A percentile compares a stretch with the other conserved stretches of the same genome.
phyloP scores from a whole-genome alignment of 2,113 vertebrate genomes.

The Mustela lutreola region DNA sequence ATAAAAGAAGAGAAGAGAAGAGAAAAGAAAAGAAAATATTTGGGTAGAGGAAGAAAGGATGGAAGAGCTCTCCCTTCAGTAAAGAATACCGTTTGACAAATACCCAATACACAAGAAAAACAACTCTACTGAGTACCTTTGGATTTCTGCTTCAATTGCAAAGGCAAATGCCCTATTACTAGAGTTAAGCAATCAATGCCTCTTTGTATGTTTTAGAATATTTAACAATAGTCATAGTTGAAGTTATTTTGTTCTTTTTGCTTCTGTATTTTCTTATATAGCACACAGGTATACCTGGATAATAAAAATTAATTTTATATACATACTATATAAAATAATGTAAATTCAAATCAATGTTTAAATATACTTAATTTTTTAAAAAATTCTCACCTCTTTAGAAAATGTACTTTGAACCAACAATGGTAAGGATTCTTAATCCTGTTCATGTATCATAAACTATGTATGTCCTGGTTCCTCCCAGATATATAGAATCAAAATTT shows the following conservation, averaged over 20 bases:
- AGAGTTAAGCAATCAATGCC: not conserved
- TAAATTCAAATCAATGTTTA: not conserved
- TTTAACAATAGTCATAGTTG: not conserved
- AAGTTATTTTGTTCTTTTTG: slow-evolving; percentile 21
- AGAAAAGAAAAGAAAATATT: not conserved
- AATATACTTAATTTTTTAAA: not conserved
- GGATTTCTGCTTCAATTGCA: not conserved
- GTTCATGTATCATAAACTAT: not conserved
- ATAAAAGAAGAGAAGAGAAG: not conserved
- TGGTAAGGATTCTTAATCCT: not conserved
- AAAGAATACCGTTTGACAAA: not conserved
- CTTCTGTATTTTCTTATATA: not conserved
- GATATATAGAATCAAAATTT: not conserved
- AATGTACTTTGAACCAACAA: not conserved
- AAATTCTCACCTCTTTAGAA: not conserved
- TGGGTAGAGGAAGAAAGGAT: not conserved
- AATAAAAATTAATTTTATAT: not conserved
- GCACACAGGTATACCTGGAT: not conserved
- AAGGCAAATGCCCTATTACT: not conserved
- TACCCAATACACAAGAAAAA: not conserved
- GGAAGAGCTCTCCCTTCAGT: not conserved
- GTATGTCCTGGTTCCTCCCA: not conserved
- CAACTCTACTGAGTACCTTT: not conserved
- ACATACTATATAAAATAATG: not conserved
- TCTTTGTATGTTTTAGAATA: slow-evolving; percentile 22